These are phyloP conservation scores for Phoronis australis DNA, from an alignment of 2,888 invertebrate species.

Conservation along the genomic window DNA sequence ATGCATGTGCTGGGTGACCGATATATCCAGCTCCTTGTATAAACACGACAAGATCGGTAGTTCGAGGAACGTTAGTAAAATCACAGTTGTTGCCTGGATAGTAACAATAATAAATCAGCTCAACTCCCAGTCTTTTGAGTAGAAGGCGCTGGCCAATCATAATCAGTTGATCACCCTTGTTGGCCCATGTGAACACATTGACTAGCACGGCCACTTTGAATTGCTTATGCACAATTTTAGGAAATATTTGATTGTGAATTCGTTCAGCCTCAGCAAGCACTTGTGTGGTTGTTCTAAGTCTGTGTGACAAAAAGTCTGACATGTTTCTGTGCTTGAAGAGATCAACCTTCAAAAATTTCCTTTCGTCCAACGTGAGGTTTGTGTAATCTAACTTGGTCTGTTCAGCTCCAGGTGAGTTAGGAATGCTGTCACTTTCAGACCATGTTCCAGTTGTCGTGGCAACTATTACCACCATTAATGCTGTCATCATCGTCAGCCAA, in stretches of 20 bases:
- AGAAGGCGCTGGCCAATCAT: conserved; percentile 5
- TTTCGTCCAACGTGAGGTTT: background rate
- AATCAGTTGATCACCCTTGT: conserved; percentile 7
- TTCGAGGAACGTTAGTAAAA: background rate
- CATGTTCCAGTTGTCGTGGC: no score
- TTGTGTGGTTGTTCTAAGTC: background rate
- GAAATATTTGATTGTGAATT: background rate
- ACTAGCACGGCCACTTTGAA: conserved; percentile 3
- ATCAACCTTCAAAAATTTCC: background rate
- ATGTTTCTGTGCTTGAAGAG: background rate
- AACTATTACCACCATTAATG: no score
- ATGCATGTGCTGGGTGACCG: conserved; percentile 5
- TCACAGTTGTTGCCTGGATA: conserved; percentile 4
- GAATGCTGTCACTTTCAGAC: no score
- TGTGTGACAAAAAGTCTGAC: background rate
- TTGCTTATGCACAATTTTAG: background rate
- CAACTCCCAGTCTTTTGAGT: conserved; percentile 1
- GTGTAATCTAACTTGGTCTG: no score
- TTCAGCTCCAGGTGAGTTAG: no score
- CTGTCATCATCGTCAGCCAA: no score
- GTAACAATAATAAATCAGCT: conserved; percentile 3
- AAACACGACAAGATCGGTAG: background rate
- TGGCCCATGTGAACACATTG: conserved; percentile 5
- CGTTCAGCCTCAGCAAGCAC: background rate
- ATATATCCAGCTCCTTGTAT: conserved; percentile 7